Conservation (phyloP, 1,140 invertebrate species). For the Argopecten irradians region DNA sequence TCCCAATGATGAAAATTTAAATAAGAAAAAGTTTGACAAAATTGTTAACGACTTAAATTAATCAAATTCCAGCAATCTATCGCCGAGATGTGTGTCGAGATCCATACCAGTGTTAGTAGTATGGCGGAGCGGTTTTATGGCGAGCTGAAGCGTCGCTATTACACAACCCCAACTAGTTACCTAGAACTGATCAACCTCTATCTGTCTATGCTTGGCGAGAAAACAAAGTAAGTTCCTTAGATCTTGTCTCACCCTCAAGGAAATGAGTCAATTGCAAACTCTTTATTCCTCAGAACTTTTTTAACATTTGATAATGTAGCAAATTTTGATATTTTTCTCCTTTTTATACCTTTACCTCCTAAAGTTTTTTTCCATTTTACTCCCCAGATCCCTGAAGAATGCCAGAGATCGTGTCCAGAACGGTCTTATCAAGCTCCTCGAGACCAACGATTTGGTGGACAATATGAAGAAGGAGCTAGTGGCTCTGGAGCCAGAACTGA, state of each 20-base stretch:
- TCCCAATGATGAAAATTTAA: too few species aligned
- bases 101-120: slow-evolving; percentile 84
- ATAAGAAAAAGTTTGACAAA: too few species aligned
- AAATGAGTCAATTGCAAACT: background rate
- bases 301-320: too few species aligned
- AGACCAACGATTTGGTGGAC: slow-evolving; percentile 77
- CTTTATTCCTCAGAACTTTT: background rate
- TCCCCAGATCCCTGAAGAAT: slow-evolving; percentile 70
- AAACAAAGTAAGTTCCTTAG: slow-evolving; percentile 72
- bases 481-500: slow-evolving; percentile 76
- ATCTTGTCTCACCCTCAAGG: background rate
- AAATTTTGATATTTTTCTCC: too few species aligned
- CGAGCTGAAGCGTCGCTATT: slow-evolving; percentile 90
- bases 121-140: slow-evolving; percentile 86
- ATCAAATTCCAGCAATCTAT: slow-evolving; percentile 73
- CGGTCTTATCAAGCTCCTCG: slow-evolving; percentile 76
- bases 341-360: too few species aligned
- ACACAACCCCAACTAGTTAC: slow-evolving; percentile 93
- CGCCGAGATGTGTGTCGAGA: slow-evolving; percentile 82
- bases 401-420: slow-evolving; percentile 75
- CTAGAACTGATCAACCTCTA: slow-evolving; percentile 91
- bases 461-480: slow-evolving; percentile 77
- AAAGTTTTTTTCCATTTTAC: too few species aligned
- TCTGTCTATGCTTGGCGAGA: slow-evolving; percentile 83
- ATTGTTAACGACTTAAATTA: too few species aligned